phyloP scores from a whole-genome alignment of 2,797 vertebrate genomes.

The Natrix natrix region DNA sequence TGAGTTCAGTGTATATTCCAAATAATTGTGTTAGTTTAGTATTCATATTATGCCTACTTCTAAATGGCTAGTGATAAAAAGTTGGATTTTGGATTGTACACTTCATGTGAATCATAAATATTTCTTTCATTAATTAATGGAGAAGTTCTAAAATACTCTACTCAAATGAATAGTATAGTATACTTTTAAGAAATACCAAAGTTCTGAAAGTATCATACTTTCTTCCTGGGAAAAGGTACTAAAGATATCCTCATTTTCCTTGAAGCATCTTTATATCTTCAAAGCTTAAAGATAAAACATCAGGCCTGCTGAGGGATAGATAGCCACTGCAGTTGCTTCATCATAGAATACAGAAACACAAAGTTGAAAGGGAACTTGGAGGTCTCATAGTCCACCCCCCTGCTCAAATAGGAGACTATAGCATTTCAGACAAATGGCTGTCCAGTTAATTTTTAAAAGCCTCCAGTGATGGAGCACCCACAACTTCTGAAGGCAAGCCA shows the following conservation, averaged over 20 bases:
- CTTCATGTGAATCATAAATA: background rate
- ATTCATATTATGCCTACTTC: background rate
- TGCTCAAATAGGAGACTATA: too few species aligned
- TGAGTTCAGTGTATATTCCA: background rate
- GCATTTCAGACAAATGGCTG: too few species aligned
- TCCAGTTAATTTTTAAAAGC: too few species aligned
- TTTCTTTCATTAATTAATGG: background rate
- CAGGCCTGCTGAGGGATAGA: background rate
- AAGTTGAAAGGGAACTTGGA: background rate
- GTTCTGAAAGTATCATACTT: background rate
- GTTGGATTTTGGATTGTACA: background rate
- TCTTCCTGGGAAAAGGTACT: background rate
- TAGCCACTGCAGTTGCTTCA: background rate
- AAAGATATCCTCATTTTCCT: background rate
- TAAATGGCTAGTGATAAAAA: background rate
- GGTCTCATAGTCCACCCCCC: background rate
- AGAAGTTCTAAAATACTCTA: background rate
- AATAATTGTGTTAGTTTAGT: background rate
- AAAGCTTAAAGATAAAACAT: background rate
- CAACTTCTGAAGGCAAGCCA: background rate
- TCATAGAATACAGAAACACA: background rate
- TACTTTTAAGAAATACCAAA: background rate
- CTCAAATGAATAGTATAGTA: background rate
- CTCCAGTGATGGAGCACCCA: too few species aligned
- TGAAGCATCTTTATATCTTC: background rate